phyloP scores from a whole-genome alignment of 1,140 invertebrate species.

The Bombus superbus region DNA sequence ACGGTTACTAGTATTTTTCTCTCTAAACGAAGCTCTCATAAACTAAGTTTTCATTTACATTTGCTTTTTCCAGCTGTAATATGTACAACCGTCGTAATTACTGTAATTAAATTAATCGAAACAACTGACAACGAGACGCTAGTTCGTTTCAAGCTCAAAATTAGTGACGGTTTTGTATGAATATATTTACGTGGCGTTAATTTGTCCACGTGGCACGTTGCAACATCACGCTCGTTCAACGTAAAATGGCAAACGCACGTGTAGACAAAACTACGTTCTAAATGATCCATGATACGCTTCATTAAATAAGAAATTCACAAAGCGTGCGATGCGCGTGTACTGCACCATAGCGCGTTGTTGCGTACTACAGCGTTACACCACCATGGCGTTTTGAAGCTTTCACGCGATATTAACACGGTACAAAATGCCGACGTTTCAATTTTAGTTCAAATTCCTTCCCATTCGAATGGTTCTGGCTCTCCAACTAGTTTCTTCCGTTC shows the following conservation, averaged over 20 bases:
- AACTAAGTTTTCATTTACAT: no score
- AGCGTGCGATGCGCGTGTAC: background rate
- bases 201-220: background rate
- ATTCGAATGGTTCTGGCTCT: background rate
- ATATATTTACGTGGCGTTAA: background rate
- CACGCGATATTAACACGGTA: no score
- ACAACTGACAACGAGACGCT: background rate
- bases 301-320: slow-evolving; percentile 41
- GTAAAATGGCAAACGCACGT: no score
- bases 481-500: background rate
- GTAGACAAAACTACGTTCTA: slow-evolving; percentile 3
- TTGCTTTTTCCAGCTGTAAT: no score
- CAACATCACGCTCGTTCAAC: background rate
- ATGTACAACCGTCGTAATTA: background rate
- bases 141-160: background rate
- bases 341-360: background rate
- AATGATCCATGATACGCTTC: slow-evolving; percentile 21
- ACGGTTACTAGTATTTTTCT: no score
- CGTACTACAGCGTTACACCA: no score
- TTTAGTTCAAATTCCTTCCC: background rate
- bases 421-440: background rate
- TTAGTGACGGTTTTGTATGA: background rate
- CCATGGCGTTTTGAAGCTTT: no score
- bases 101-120: background rate
- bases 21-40: no score